Base-by-base conservation (phyloP, 2,113 vertebrate species). In the Epinephelus moara region DNA sequence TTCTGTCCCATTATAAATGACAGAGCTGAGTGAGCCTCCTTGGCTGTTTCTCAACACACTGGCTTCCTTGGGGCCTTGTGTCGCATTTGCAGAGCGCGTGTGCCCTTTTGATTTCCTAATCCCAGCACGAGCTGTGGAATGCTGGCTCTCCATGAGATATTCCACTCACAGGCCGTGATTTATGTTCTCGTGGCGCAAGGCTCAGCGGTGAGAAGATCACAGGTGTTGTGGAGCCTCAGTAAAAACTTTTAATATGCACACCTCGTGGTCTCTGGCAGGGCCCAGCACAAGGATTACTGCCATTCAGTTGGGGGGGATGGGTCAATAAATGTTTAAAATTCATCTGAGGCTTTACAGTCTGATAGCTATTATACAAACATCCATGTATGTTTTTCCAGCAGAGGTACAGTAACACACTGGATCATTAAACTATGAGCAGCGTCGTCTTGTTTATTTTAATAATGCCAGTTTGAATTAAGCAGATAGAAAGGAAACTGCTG, bases 191-290 rank as follows among this genome's bases (percentile, higher is more conserved):
- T 79, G 88, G 84, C 76, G 85, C 88, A 81, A 72, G 67, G 91
- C 88, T 93, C 91, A 87, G 63, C 80, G 91, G 78, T 83, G 84
- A 86, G 88, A 85, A 86, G 91, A 92, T 92, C 88, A 82, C 91
- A 93, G 92, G 93, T 94, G 94, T 92, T 86, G 84, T 86, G 80
- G 60, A 89, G 89, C 85, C 85, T 85, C 85, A 87, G 88, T 66
- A 84, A 91, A 92, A 94, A 90, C 84, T 94, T 95, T 96, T 95
- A 95, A 94, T 95, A 95, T 95, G 94, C 93, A 92, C 89, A 91
- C 75, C 86, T 91, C 62, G 81, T 92, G 90, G 92, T 93, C 89
- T 77, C 64, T 75, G 87, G 70, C 87, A 84, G 71, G 72, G 75
- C 80, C 82, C 60, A 3, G 84, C 78, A 72, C 84, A 86, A 86